Percentiles rank a stretch among this genome's conserved stretches.
These are phyloP conservation scores for Mustela nigripes DNA, from an alignment of 2,113 vertebrate species.

Conservation along the genomic window DNA sequence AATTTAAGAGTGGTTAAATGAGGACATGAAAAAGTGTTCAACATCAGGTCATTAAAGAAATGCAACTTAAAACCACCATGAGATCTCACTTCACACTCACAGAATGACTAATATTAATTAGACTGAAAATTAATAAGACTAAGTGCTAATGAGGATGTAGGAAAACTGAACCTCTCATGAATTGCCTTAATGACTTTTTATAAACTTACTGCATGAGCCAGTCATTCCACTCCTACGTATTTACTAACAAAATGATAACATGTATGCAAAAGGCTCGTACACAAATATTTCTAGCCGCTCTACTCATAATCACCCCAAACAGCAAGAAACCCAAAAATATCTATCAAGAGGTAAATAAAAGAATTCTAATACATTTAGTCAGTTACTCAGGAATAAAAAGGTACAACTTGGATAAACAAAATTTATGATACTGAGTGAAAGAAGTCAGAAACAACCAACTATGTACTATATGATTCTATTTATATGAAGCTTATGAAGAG, in stretches of 20 bases:
- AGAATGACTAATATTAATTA: not conserved
- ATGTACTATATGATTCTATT: not conserved
- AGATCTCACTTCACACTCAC: not conserved
- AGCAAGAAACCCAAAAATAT: not conserved
- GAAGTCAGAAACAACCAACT: not conserved
- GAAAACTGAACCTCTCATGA: not conserved
- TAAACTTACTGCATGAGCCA: not conserved
- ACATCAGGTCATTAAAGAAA: not conserved
- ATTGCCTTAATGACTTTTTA: not conserved
- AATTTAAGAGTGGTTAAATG: not conserved
- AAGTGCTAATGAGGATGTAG: not conserved
- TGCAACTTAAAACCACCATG: not conserved
- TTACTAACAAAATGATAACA: constrained; percentile 1
- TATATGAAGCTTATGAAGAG: not conserved
- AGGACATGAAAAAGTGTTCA: not conserved
- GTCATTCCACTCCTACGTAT: not conserved
- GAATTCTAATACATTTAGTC: not conserved
- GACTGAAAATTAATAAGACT: not conserved
- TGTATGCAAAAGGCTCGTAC: not conserved
- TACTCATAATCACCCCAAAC: not conserved
- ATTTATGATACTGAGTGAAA: not conserved
- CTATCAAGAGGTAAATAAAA: not conserved
- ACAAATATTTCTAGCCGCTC: not conserved
- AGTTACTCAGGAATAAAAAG: not conserved
- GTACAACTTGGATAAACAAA: not conserved